Conservation (phyloP, 2,797 vertebrate species). For the Sebastes itinus region DNA sequence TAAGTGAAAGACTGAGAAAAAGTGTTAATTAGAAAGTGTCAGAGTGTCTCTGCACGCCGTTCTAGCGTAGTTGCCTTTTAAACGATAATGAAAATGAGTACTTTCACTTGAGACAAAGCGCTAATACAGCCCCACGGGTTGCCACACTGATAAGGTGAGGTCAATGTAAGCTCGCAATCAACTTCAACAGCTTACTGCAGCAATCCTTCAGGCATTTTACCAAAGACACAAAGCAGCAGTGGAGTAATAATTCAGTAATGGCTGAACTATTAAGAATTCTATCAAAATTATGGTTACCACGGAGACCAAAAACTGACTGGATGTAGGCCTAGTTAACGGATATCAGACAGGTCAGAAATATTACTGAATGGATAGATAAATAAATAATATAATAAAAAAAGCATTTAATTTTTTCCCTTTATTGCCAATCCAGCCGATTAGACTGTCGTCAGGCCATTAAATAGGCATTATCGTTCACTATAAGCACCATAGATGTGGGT, state of each 20-base stretch:
- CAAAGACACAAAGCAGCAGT: slow-evolving; percentile 52
- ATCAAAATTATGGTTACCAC: not conserved
- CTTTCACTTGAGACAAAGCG: slow-evolving; percentile 60
- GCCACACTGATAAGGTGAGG: slow-evolving; percentile 71
- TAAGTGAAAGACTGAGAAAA: slow-evolving; percentile 19
- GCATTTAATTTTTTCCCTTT: not conserved
- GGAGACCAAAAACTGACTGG: not conserved
- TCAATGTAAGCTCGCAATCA: slow-evolving; percentile 65
- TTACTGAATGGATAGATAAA: not conserved
- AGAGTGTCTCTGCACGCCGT: slow-evolving; percentile 31
- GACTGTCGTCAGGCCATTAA: no score
- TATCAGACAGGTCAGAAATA: not conserved
- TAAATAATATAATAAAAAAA: not conserved
- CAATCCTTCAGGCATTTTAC: slow-evolving; percentile 50
- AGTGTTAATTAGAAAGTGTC: slow-evolving; percentile 45
- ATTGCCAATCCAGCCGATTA: no score
- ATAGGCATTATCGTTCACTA: no score
- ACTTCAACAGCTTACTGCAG: slow-evolving; percentile 69
- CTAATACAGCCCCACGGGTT: slow-evolving; percentile 52
- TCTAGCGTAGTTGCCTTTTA: slow-evolving; percentile 38
- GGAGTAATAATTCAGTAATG: slow-evolving; percentile 58
- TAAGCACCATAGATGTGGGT: no score
- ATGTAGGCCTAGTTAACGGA: not conserved
- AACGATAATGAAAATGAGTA: slow-evolving; percentile 50
- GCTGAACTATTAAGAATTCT: slow-evolving; percentile 21